Evolutionary conservation across 2,888 invertebrate genomes (phyloP), one percentile per base, ranked within the genome.

Genomic region (Drosophila macrospina): DNA sequence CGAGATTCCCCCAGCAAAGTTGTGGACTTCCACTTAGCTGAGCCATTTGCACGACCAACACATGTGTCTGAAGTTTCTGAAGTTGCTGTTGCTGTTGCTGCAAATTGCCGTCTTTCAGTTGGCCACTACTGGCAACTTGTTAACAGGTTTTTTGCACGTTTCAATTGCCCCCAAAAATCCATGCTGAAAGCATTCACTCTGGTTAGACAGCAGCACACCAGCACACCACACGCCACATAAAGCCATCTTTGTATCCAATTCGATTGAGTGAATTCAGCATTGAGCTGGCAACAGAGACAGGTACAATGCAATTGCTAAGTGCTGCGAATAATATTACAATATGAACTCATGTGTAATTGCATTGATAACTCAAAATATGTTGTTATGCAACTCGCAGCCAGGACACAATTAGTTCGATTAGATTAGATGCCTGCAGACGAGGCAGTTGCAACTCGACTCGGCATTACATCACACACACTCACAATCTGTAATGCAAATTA

Each of bases 261-360:
- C 24, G 24, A n/a, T 52, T 56, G 13, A 16, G 0, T 20, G 24
- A 48, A 54, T 34, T 48, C 26, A 11, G 41, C 11, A 45, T 55
- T 11, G 24, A 8, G 48, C 51, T 32, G 15, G 15, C 7, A n/a
- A n/a, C n/a, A n/a, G n/a, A n/a, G n/a, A 15, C 11, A 20, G 16
- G 56, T 15, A 41, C 34, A 45, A 45, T 45, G 56, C 15, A 62
- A 62, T 30, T 45, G 67, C 66, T 48, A 59, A 57, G 39, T 37
- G 39, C 55, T 28, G 51, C n/a, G 59, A 56, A 56, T 67, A 54
- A 20, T 20, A 20, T 20, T 2, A 20, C 20, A 20, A 37, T 48
- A 64, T 63, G 69, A 71, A 68, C 78, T 86, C 78, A 80, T 68
- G 74, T 74, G 84, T 71, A 68, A 80, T 71, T 78, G 64, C 74